These are phyloP conservation scores for Parapsyche elsis DNA, from an alignment of 1,140 invertebrate species.

Conservation along the genomic window DNA sequence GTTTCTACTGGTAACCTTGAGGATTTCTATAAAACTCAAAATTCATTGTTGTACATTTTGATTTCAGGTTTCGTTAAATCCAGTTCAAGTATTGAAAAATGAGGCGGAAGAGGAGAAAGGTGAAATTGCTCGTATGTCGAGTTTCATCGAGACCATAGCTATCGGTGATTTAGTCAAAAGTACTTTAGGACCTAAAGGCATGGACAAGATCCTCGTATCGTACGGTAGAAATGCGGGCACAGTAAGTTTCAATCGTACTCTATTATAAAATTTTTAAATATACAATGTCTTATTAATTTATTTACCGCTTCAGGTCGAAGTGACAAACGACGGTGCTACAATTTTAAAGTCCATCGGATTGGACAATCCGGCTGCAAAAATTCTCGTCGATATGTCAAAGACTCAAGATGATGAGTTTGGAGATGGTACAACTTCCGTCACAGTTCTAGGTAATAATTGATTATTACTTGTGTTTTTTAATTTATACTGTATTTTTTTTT, in stretches of 20 bases:
- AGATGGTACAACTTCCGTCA: conserved; percentile 99
- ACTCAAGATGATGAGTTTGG: conserved; percentile 99
- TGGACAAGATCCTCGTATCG: conserved; percentile 99
- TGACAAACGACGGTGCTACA: conserved; percentile 99
- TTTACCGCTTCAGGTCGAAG: conserved; percentile 76
- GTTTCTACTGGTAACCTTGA: too few relatives aligned
- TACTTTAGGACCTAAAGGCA: conserved; percentile 98
- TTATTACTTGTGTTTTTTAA: background rate
- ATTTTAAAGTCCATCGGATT: conserved; percentile 97
- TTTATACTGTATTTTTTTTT: background rate
- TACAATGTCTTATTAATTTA: conserved; percentile 2
- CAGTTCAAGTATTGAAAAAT: conserved; percentile 92
- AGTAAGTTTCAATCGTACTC: too few relatives aligned
- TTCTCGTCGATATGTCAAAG: conserved; percentile 97
- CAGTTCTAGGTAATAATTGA: conserved; percentile 79
- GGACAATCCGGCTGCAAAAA: conserved; percentile 99
- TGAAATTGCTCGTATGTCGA: conserved; percentile 94
- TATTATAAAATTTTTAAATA: conserved; percentile 8
- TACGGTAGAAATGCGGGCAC: conserved; percentile 81
- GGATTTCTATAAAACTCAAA: too few relatives aligned
- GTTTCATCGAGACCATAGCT: conserved; percentile 97
- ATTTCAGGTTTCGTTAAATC: conserved; percentile 87
- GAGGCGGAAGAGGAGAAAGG: conserved; percentile 98
- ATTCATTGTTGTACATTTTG: background rate
- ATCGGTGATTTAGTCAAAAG: conserved; percentile 99